Percentiles rank a stretch among this genome's conserved stretches.
Conservation (phyloP, 2,113 vertebrate species). For the Leptobrachium leishanense region DNA sequence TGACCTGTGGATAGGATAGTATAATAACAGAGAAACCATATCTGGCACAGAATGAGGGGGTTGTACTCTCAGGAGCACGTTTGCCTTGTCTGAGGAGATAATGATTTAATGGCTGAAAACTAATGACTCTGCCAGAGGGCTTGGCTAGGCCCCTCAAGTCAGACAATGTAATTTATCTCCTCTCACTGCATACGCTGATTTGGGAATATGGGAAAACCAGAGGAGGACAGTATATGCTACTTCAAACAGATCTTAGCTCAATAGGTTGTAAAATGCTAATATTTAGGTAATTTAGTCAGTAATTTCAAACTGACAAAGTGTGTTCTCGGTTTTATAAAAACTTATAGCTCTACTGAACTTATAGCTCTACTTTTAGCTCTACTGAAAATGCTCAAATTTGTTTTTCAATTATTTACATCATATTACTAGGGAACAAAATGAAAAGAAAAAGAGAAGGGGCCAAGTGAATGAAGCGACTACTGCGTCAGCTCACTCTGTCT, state of each 20-base stretch:
- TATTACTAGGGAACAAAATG: constrained; percentile 66
- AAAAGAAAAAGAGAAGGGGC: constrained; percentile 57
- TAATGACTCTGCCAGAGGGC: constrained; percentile 75
- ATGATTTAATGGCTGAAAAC: constrained; percentile 72
- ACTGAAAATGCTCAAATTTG: too few relatives aligned
- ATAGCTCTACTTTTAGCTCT: too few relatives aligned
- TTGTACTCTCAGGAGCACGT: constrained; percentile 59
- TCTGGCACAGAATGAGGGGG: constrained; percentile 45
- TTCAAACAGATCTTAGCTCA: constrained; percentile 63
- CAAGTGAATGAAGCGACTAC: constrained; percentile 60
- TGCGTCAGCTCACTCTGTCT: constrained; percentile 85
- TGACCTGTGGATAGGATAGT: constrained; percentile 18
- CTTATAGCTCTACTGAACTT: constrained; percentile 51
- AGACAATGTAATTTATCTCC: constrained; percentile 67
- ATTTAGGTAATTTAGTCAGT: constrained; percentile 20
- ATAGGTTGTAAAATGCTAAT: constrained; percentile 64
- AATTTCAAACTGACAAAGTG: constrained; percentile 2
- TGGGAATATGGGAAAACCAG: constrained; percentile 65
- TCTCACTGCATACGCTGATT: constrained; percentile 51
- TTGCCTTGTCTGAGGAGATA: constrained; percentile 71
- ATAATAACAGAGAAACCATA: constrained; percentile 46
- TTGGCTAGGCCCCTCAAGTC: constrained; percentile 67
- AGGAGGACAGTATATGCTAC: constrained; percentile 65
- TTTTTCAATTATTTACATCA: constrained; percentile 53
- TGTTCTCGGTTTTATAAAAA: constrained; percentile 60